A percentile compares a stretch with the other conserved stretches of the same genome.
These are phyloP conservation scores for Sebastes itinus DNA, from an alignment of 2,797 vertebrate species.

Conservation along the genomic window DNA sequence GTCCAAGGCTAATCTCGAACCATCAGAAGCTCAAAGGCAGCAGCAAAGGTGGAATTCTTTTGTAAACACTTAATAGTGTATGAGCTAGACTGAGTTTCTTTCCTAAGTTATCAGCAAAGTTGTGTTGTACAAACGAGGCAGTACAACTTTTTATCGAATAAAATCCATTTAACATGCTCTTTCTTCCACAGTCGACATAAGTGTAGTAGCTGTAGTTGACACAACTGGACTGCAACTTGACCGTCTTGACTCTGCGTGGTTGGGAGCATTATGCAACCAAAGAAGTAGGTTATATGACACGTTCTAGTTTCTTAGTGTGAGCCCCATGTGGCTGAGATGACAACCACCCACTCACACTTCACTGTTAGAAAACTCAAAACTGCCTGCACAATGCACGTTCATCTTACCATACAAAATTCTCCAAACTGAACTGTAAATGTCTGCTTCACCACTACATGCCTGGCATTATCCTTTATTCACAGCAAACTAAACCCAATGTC, in stretches of 20 bases:
- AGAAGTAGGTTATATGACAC: constrained; percentile 21
- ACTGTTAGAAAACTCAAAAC: constrained; percentile 23
- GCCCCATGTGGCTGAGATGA: constrained; percentile 42
- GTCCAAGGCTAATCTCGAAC: constrained; percentile 48
- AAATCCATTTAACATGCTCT: constrained; percentile 12
- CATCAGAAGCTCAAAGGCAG: constrained; percentile 35
- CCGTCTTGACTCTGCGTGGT: constrained; percentile 43
- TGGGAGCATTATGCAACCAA: constrained; percentile 41
- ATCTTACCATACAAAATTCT: not conserved
- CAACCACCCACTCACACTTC: constrained; percentile 46
- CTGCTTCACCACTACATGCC: not conserved
- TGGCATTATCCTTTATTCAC: not conserved
- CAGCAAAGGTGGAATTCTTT: constrained; percentile 22
- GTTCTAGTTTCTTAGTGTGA: constrained; percentile 33
- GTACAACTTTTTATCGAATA: constrained; percentile 4
- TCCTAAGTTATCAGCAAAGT: constrained; percentile 25
- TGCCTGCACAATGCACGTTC: not conserved
- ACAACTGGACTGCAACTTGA: constrained; percentile 45
- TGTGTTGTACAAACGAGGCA: not conserved
- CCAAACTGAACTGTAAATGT: not conserved
- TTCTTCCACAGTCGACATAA: not conserved
- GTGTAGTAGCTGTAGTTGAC: constrained; percentile 38
- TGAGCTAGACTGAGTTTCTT: constrained; percentile 25
- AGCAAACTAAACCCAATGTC: not conserved
- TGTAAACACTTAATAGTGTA: constrained; percentile 51